Evolutionary conservation across 2,797 vertebrate species (phyloP), one percentile per base, ranked within the genome.

Genomic region (Chelon labrosus): DNA sequence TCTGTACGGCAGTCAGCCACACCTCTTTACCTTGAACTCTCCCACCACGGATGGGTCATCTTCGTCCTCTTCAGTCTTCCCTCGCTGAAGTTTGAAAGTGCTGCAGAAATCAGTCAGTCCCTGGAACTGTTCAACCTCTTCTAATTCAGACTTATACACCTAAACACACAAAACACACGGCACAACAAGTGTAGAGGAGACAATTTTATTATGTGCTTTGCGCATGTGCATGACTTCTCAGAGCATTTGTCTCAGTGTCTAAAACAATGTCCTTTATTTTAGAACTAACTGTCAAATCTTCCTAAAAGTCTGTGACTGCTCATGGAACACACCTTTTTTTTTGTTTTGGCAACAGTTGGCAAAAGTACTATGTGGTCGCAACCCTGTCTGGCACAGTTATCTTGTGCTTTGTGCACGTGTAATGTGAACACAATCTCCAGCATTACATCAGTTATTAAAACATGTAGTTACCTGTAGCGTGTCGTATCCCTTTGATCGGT

Each of bases 11-110:
- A 20, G 9, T 19, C 0, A 39, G 39, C 9, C 16, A 72, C 11
- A 38, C 19, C 37, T 79, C 20, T 31, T 66, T 63, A 98, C 98
- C 96, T 99, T 99, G 88, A 99, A 98, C 87, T 99, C 98, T 77
- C 98, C 98, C 9, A 97, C 98, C 62, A 99, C 95, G 9, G 96
- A 94, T 0, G 97, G 97, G 53, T 99, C 98, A 3, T 99, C 96
- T 4, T 95, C 94, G 2, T 96, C 96, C 10, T 96, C 94, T 1
- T 94, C 94, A 7, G 88, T 94, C 86, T 97, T 99, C 57, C 98
- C 98, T 83, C 97, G 93, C 82, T 94, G 94, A 14, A 99, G 92
- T 87, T 97, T 98, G 87, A 98, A 99, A 27, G 98, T 99, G 74
- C 94, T 94, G 77, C 97, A 99, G 94, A 99, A 99, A 84, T 99